Evolutionary conservation across 2,797 vertebrate genomes (phyloP).

Genomic region (Macroramphosus scolopax): DNA sequence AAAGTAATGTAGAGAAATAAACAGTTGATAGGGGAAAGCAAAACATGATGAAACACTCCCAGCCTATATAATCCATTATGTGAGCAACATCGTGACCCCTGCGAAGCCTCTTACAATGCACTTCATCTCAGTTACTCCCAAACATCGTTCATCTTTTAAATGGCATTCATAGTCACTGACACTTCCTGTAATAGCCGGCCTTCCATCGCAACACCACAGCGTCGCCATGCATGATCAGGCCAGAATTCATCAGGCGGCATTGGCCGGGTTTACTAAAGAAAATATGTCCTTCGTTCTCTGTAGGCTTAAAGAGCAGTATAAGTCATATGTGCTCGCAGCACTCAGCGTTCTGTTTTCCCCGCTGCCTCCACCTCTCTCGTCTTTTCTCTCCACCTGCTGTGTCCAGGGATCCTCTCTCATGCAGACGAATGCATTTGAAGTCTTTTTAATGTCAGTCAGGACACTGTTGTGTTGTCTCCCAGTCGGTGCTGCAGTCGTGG

Average conservation of each 20-base stretch:
- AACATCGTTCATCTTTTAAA: slow-evolving; percentile 13
- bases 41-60: not conserved
- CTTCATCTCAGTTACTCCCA: slow-evolving; percentile 1
- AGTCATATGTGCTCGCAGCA: slow-evolving; percentile 5
- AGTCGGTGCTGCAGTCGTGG: not conserved
- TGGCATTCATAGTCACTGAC: slow-evolving; percentile 7
- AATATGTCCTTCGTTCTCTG: slow-evolving; percentile 1
- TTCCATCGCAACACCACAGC: slow-evolving; percentile 4
- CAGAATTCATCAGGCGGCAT: slow-evolving; percentile 12
- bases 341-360: not conserved
- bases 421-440: slow-evolving; percentile 15
- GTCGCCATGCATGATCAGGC: slow-evolving; percentile 12
- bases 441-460: slow-evolving; percentile 17
- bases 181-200: slow-evolving; percentile 2
- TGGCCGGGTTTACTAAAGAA: slow-evolving; percentile 4
- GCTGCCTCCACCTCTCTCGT: not conserved
- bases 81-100: slow-evolving; percentile 1
- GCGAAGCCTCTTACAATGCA: not conserved
- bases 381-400: slow-evolving; percentile 1
- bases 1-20: not conserved
- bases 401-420: slow-evolving; percentile 3
- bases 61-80: not conserved
- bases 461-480: slow-evolving; percentile 4
- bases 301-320: slow-evolving; percentile 19
- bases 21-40: not conserved